Evolutionary conservation across 2,888 invertebrate species (phyloP).

Genomic region (Ormyrus labotus): DNA sequence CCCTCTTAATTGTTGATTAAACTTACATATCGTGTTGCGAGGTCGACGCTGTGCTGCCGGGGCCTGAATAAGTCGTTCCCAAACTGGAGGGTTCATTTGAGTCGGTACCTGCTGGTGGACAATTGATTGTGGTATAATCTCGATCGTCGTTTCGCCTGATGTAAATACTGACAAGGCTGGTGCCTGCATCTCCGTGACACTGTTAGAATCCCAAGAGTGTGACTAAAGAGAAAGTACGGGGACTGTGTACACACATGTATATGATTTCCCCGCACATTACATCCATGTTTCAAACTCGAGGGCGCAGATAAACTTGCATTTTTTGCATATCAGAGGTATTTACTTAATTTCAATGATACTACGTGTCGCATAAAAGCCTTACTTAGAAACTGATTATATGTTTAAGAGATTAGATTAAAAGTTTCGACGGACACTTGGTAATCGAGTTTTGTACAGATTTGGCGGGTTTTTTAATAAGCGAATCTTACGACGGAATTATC

Average conservation of each 20-base stretch:
- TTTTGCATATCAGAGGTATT: no score
- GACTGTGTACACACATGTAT: slow-evolving; percentile 55
- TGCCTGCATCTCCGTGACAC: slow-evolving; percentile 74
- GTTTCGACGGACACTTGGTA: not conserved
- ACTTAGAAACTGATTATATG: slow-evolving; percentile 3
- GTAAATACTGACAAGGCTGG: slow-evolving; percentile 61
- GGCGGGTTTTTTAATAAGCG: slow-evolving; percentile 8
- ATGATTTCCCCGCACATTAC: slow-evolving; percentile 62
- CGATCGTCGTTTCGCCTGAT: slow-evolving; percentile 14
- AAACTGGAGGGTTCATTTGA: not conserved
- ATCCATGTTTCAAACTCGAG: slow-evolving; percentile 23
- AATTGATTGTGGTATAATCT: not conserved
- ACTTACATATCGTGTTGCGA: slow-evolving; percentile 39
- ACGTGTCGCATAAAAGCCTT: not conserved
- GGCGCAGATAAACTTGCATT: not conserved
- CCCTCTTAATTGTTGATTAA: not conserved
- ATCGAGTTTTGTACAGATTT: not conserved
- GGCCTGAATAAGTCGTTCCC: slow-evolving; percentile 1
- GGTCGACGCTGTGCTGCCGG: not conserved
- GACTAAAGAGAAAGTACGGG: slow-evolving; percentile 70
- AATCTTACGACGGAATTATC: slow-evolving; percentile 47
- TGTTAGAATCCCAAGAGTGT: slow-evolving; percentile 73
- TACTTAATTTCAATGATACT: slow-evolving; percentile 14
- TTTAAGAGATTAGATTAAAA: slow-evolving; percentile 26
- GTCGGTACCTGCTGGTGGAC: not conserved